These are phyloP conservation scores for Scrobipalpa costella DNA, from an alignment of 2,888 invertebrate genomes.

Conservation along the genomic window DNA sequence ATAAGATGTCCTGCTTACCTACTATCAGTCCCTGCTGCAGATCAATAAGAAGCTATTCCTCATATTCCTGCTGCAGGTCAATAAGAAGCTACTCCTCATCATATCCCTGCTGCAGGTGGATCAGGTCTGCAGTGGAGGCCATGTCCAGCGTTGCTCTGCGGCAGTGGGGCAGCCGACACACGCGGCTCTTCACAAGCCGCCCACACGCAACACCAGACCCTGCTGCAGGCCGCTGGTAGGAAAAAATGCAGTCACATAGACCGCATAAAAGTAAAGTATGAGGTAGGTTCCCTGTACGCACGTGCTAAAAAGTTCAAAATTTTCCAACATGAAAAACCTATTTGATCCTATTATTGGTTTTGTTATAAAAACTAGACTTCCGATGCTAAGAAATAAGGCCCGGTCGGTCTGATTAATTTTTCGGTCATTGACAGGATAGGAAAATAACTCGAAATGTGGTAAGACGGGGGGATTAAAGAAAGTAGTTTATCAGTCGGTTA, in stretches of 20 bases:
- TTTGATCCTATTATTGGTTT: too few relatives aligned
- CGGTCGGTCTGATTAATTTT: neutral
- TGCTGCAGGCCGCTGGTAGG: slow-evolving; percentile 40
- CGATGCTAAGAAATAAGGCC: too few relatives aligned
- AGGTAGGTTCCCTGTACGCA: too few relatives aligned
- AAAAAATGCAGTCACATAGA: neutral
- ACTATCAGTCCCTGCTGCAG: too few relatives aligned
- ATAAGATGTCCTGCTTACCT: too few relatives aligned
- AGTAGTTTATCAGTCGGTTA: neutral
- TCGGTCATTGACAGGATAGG: neutral
- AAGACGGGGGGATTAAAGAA: neutral
- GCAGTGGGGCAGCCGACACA: slow-evolving; percentile 60
- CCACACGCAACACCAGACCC: slow-evolving; percentile 55
- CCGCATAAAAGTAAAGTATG: too few relatives aligned
- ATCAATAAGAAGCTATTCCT: neutral
- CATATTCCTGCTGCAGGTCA: slow-evolving; percentile 29
- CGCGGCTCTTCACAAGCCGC: slow-evolving; percentile 60
- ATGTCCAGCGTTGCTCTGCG: slow-evolving; percentile 35
- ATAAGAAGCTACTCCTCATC: slow-evolving; percentile 23
- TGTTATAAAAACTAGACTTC: too few relatives aligned
- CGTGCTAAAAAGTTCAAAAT: too few relatives aligned
- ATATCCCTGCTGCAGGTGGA: slow-evolving; percentile 28
- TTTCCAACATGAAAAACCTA: too few relatives aligned
- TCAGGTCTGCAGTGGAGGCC: neutral
- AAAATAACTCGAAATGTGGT: slow-evolving; percentile 1